Evolutionary conservation across 53 echinoderm and acorn worm genomes (phyloP).

Genomic region (Antedon mediterranea): DNA sequence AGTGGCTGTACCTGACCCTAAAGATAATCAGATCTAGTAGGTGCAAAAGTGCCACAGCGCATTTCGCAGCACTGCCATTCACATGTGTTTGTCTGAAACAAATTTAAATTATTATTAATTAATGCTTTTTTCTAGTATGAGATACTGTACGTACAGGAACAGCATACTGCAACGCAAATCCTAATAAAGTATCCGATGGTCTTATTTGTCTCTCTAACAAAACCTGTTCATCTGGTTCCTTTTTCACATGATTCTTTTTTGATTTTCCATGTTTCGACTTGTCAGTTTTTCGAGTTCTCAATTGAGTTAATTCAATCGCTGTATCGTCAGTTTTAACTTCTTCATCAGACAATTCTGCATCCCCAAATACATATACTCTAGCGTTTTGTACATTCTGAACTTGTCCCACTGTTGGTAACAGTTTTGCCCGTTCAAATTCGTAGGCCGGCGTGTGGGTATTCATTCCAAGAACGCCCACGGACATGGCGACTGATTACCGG

Average conservation of each 20-base stretch:
- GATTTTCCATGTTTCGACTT: slow-evolving; percentile 1
- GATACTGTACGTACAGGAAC: slow-evolving; percentile 45
- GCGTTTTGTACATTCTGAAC: slow-evolving; percentile 71
- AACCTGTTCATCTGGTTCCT: slow-evolving; percentile 25
- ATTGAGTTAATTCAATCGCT: slow-evolving; percentile 38
- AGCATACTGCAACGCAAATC: slow-evolving; percentile 61
- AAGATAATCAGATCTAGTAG: too few relatives aligned
- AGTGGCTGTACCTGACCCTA: too few relatives aligned
- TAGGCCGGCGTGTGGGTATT: neutral
- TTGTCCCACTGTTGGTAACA: slow-evolving; percentile 36
- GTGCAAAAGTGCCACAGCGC: too few relatives aligned
- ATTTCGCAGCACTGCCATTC: too few relatives aligned
- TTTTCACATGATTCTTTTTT: slow-evolving; percentile 19
- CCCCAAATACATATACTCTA: slow-evolving; percentile 70
- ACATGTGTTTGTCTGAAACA: too few relatives aligned
- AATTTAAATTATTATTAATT: too few relatives aligned
- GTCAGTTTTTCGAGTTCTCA: slow-evolving; percentile 46
- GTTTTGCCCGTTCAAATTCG: slow-evolving; percentile 7
- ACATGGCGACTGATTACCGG: neutral
- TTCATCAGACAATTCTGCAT: slow-evolving; percentile 44
- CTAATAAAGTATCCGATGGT: slow-evolving; percentile 58
- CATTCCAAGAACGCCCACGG: neutral
- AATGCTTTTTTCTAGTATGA: too few relatives aligned
- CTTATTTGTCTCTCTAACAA: slow-evolving; percentile 58
- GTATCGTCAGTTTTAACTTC: slow-evolving; percentile 25